Base-by-base conservation (phyloP, 1,140 invertebrate species). In the Drosophila sp. region DNA sequence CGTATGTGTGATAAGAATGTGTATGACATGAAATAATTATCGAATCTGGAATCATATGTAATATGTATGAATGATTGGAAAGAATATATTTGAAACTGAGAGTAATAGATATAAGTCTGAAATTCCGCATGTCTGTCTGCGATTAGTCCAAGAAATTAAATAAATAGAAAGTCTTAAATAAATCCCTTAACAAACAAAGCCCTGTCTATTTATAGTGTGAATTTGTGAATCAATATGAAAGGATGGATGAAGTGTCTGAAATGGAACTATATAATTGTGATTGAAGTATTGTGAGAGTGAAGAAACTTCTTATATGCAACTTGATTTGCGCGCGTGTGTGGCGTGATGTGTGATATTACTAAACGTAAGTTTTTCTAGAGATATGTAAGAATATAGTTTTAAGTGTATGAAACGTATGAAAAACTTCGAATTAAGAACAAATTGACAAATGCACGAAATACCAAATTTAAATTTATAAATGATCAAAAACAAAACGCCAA, bases 331-430 rank as follows among this genome's bases (percentile, higher is more conserved):
- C 79, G 87, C 78, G 76, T 63, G 87, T 87, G 77, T 73, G 76
- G 76, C 70, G 79, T 81, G 82, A 81, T 90, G 89, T 90, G 89
- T 90, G 89, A 90, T 90, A 90, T 89, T 90, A 90, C 67, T 57
- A 67, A 86, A 86, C 67, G 87, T 89, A 89, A 82, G 61, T 41
- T 66, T 51, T 57, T 63, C 65, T 62, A 56, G 34, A 43, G 9
- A 48, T 38, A n/a, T 36, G n/a, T 72, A 66, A 66, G 43, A 16
- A 36, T 69, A 75, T 65, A 71, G 6, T 13, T 51, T 4, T 38
- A 65, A 65, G 38, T 13, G 25, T 48, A 71, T 46, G 27, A 53
- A 61, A 89, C 46, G 66, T 80, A 89, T 74, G 86, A 66, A 53
- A 53, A 41, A 14, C 50, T 29, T 82, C 82, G 67, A 41, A 53